Evolutionary conservation across 2,888 invertebrate genomes (phyloP), one percentile per base, ranked within the genome.

Genomic region (Flabesymbios commensalis): DNA sequence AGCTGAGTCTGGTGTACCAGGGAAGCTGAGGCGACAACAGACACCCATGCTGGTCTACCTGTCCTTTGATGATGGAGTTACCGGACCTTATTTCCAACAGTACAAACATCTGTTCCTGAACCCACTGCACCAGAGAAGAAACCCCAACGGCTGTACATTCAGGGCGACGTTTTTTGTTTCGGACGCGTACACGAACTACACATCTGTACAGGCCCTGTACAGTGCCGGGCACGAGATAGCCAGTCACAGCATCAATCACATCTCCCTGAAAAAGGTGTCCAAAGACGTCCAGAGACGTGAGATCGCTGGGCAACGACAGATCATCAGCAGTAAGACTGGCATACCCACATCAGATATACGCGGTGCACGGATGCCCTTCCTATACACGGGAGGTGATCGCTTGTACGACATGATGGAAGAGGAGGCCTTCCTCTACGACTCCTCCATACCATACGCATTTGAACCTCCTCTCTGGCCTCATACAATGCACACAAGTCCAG

Each of bases 151-250:
- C 1, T 89, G 88, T 63, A 85, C 85, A 0, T 86, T 87, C 92
- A 77, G 93, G 90, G 94, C 93, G 63, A 97, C 98, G 36, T 95
- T 98, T 87, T 98, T 97, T 85, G 94, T 98, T 66, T 96, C 95
- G 52, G 97, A 98, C 84, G 94, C 97, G 84, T 98, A 97, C 94
- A 98, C 97, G 59, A 95, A 97, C 86, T 98, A 98, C 86, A 91
- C 93, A 84, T 92, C 94, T 86, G 97, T 98, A 63, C 94, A 96
- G 85, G 94, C 94, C 85, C 87, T 98, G 69, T 94, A 95, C 85
- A 87, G 94, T 70, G 88, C 89, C 78, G 96, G 96, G 78, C 96
- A 97, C 83, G 97, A 98, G 87, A 92, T 98, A 85, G 97, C 95
- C 70, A 94, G 95, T 69, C 97, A 98, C 86, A 96, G 97, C 74